phyloP scores from a whole-genome alignment of 2,888 invertebrate genomes.

The Dynastes grantii region DNA sequence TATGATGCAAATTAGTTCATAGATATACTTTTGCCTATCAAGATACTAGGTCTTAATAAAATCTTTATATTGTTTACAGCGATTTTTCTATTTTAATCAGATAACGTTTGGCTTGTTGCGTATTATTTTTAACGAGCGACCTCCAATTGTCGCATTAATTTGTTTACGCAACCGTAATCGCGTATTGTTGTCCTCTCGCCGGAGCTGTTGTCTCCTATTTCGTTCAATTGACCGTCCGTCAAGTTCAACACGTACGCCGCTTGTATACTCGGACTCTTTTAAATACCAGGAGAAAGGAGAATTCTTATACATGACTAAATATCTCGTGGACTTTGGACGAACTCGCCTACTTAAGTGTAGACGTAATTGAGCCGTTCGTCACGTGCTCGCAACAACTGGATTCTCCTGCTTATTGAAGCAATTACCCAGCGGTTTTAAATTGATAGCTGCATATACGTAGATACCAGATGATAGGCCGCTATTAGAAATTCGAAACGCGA shows the following conservation, averaged over 20 bases:
- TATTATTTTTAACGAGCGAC: neutral
- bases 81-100: too few relatives aligned
- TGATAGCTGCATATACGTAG: neutral
- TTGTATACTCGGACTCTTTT: neutral
- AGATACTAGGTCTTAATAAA: too few relatives aligned
- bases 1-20: too few relatives aligned
- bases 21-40: too few relatives aligned
- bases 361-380: slow-evolving; percentile 50
- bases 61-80: too few relatives aligned
- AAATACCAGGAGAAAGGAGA: slow-evolving; percentile 51
- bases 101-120: neutral
- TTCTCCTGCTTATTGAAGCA: slow-evolving; percentile 43
- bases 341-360: slow-evolving; percentile 54
- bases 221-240: slow-evolving; percentile 19
- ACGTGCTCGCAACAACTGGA: slow-evolving; percentile 48
- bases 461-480: neutral
- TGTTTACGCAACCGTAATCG: neutral
- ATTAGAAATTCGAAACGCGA: neutral
- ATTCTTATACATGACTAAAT: slow-evolving; percentile 54
- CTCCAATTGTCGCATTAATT: neutral
- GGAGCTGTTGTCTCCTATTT: neutral
- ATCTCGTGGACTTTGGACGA: slow-evolving; percentile 56
- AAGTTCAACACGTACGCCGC: slow-evolving; percentile 17
- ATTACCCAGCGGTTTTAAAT: slow-evolving; percentile 3
- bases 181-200: neutral